A percentile compares a stretch with the other conserved stretches of the same genome.
phyloP scores from a whole-genome alignment of 37 sponge, comb jelly and placozoan species.

The Haliclona indistincta region DNA sequence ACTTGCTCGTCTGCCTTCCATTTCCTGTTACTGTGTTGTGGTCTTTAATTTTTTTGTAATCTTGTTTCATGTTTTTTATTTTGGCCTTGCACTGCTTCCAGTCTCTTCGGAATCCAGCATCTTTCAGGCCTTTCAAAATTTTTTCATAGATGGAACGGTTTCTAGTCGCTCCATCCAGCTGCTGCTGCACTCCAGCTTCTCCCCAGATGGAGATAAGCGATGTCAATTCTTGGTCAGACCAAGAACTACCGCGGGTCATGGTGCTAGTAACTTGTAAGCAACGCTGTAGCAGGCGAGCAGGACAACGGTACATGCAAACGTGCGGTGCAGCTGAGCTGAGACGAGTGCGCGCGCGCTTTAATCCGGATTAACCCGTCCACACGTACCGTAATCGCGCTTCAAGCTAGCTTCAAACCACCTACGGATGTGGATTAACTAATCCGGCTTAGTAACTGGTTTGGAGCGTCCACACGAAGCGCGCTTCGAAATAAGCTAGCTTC shows the following conservation, averaged over 20 bases:
- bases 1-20: neutral
- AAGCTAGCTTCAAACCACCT: too few relatives aligned
- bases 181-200: neutral
- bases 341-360: too few relatives aligned
- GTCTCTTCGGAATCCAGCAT: neutral
- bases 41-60: conserved; percentile 18
- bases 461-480: too few relatives aligned
- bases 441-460: too few relatives aligned
- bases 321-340: too few relatives aligned
- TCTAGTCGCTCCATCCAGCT: conserved; percentile 33
- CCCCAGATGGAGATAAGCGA: conserved; percentile 25
- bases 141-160: conserved; percentile 18
- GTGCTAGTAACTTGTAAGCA: too few relatives aligned
- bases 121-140: neutral
- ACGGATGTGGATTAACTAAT: too few relatives aligned
- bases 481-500: too few relatives aligned
- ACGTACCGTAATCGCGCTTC: too few relatives aligned
- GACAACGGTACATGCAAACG: too few relatives aligned
- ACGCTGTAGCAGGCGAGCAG: too few relatives aligned
- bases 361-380: too few relatives aligned
- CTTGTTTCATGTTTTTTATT: conserved; percentile 27
- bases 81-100: conserved; percentile 36
- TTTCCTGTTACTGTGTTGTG: neutral
- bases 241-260: conserved; percentile 1
- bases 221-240: conserved; percentile 6